These are phyloP conservation scores for Leptocoma aspasia DNA, from an alignment of 2,113 vertebrate genomes.

Conservation along the genomic window DNA sequence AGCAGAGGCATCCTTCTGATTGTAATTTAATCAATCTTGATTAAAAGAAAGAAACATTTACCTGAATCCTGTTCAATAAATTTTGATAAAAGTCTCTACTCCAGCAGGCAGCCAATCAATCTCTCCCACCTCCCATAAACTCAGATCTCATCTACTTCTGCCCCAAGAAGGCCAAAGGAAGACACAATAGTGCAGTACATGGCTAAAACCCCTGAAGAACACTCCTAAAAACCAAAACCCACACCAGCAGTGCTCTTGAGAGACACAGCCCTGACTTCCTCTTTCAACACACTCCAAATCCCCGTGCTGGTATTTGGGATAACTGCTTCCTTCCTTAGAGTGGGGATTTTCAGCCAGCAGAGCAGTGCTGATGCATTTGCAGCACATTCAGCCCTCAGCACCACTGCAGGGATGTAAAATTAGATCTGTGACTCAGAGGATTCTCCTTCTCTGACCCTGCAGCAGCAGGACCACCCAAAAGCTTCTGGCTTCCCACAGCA, in stretches of 20 bases:
- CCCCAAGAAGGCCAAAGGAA: not conserved
- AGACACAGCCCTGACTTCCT: not conserved
- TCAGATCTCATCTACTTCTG: not conserved
- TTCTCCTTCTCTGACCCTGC: not conserved
- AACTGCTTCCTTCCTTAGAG: not conserved
- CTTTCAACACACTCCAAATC: not conserved
- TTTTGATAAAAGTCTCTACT: constrained; percentile 30
- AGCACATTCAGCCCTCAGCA: not conserved
- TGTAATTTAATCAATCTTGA: constrained; percentile 59
- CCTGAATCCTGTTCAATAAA: constrained; percentile 24
- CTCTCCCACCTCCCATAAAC: not conserved
- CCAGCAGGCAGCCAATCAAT: not conserved
- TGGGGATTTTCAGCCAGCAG: not conserved
- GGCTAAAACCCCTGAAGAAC: not conserved
- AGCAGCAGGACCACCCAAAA: not conserved
- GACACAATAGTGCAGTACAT: not conserved
- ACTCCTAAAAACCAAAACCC: not conserved
- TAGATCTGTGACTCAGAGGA: not conserved
- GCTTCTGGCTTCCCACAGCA: not conserved
- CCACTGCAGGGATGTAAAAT: not conserved
- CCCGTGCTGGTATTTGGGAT: not conserved
- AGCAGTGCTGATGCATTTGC: not conserved
- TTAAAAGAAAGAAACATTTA: constrained; percentile 61
- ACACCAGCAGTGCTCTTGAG: not conserved
- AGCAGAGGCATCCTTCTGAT: constrained; percentile 30